These are phyloP conservation scores for Melanocharis versteri DNA, from an alignment of 2,113 vertebrate species.

Conservation along the genomic window DNA sequence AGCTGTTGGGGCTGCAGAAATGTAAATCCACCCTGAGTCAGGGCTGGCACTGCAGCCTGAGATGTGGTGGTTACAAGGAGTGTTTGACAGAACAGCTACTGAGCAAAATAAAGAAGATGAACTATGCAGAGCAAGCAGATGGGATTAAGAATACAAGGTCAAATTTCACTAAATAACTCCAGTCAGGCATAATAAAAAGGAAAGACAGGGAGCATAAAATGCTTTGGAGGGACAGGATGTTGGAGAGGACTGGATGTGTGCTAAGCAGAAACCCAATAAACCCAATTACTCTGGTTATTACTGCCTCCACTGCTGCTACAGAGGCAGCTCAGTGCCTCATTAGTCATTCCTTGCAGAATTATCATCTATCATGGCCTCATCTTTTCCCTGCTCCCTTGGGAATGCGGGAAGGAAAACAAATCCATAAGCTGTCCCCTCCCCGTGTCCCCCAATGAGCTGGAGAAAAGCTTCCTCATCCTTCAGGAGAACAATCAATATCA, in stretches of 20 bases:
- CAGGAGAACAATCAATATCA: not conserved
- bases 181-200: conserved; percentile 6
- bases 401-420: conserved; percentile 12
- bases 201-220: not conserved
- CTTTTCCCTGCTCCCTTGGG: not conserved
- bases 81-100: not conserved
- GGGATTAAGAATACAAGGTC: conserved; percentile 62
- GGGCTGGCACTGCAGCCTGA: not conserved
- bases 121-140: conserved; percentile 37
- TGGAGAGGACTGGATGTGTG: not conserved
- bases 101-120: conserved; percentile 14
- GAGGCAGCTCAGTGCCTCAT: conserved; percentile 19
- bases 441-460: not conserved
- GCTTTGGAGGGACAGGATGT: conserved; percentile 38
- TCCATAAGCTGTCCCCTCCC: not conserved
- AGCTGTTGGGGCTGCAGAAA: not conserved
- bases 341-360: conserved; percentile 39
- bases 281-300: not conserved
- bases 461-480: not conserved
- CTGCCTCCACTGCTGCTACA: not conserved
- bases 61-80: not conserved
- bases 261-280: conserved; percentile 45
- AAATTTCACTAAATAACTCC: conserved; percentile 41
- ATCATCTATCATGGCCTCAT: conserved; percentile 25
- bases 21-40: not conserved